Evolutionary conservation across 2,888 invertebrate genomes (phyloP), one percentile per base, ranked within the genome.

Genomic region (Piscicola geometra): DNA sequence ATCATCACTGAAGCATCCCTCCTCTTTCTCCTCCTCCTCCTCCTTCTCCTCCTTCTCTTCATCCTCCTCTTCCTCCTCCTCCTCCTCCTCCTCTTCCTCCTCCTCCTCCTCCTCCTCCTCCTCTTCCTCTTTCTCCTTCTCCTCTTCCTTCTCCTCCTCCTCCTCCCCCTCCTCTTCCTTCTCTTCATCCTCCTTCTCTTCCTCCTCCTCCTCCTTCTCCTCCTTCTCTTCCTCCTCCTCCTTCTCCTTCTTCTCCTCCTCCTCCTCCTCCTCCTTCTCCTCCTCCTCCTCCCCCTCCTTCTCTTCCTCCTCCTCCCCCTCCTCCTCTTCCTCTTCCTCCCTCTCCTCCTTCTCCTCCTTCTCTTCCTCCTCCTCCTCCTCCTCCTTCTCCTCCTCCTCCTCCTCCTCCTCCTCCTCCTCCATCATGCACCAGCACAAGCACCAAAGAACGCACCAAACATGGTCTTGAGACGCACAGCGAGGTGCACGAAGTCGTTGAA

Each of bases 401-500:
- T 64, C 21, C 64, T 12, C 25, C 30, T 21, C 30, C 25, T 64
- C 25, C 25, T n/a, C 64, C 25, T 28, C 25, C 64, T 21, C 21
- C 15, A n/a, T 50, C 21, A 15, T 50, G n/a, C n/a, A n/a, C n/a
- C n/a, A n/a, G n/a, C n/a, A n/a, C 30, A 25, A 18, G 21, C 25
- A 36, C 12, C 30, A 18, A 25, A 64, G 30, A 12, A n/a, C 77
- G 75, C 86, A 94, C 95, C 93, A 84, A 97, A 93, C 92, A 94
- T 94, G 72, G 92, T 91, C 88, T 94, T 95, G 78, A 97, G 89
- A 86, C 93, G 91, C 80, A 95, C 91, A 41, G 94, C 90, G 85
- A 94, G 95, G 91, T 93, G 91, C 80, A 97, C 91, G 86, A 93
- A 97, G 86, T 95, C 95, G 82, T 95, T 94, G 85, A 97, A 96